A percentile compares a stretch with the other conserved stretches of the same genome.
Conservation (phyloP, 1,140 invertebrate genomes). For the Lysiphlebus fabarum region DNA sequence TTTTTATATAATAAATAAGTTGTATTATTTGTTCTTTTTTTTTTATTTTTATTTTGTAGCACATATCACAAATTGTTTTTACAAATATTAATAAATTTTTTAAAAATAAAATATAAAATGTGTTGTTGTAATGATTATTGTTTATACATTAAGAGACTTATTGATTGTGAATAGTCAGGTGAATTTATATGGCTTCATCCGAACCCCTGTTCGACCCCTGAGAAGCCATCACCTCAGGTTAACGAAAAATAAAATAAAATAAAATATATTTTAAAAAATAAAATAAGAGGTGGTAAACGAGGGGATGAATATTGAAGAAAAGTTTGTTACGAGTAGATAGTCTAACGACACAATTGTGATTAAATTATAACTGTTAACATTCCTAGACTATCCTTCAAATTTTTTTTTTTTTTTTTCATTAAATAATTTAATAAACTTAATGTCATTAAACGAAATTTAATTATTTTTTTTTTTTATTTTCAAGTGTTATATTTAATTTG, state of each 20-base stretch:
- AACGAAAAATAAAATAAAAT: constrained; percentile 5
- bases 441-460: neutral
- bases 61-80: no score
- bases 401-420: no score
- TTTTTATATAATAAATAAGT: no score
- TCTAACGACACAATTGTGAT: constrained; percentile 27
- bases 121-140: no score
- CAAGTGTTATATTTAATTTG: neutral
- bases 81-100: no score
- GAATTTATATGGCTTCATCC: constrained; percentile 21
- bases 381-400: constrained; percentile 5
- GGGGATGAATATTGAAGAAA: neutral
- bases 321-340: constrained; percentile 2
- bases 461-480: neutral
- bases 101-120: no score
- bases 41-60: no score
- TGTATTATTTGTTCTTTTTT: no score
- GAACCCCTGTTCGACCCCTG: constrained; percentile 6
- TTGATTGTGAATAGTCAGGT: no score
- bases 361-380: constrained; percentile 30
- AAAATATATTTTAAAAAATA: constrained; percentile 6
- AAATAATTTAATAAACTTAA: constrained; percentile 3
- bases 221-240: constrained; percentile 1
- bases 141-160: no score
- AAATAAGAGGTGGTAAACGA: constrained; percentile 10